Evolutionary conservation across 1,140 invertebrate species (phyloP), one percentile per base, ranked within the genome.

Genomic region (Meloidogyne exigua): DNA sequence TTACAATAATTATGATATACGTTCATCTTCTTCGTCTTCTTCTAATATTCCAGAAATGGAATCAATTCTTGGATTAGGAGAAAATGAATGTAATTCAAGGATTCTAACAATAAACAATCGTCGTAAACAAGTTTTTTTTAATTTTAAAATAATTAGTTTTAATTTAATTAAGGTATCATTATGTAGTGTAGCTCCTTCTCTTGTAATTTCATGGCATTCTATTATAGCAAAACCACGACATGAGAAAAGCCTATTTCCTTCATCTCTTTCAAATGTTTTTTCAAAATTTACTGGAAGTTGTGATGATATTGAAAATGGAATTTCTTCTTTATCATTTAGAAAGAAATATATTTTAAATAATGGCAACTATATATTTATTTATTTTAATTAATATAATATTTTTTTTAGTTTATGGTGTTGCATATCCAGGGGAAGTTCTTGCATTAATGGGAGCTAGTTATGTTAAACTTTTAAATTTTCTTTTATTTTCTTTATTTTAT

Each of bases 361-460:
- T 63, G 77, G 66, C 63, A 11, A 12, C 11, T 26, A 28, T 66
- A 39, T 39, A 9, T 39, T 39, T 39, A 15, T 77, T 26, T 28
- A 75, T n/a, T 67, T 65, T 13, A 71, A 23, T 63, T 76, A 32
- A 42, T 62, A 23, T 78, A 36, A 77, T 77, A 64, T 44, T 28
- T 65, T n/a, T 76, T 75, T 67, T 65, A 81, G 71, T 80, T 39
- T 81, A 49, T 63, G 78, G 78, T 32, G 79, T 78, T 26, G 77
- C 77, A 12, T 68, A 79, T 63, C 77, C 77, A n/a, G 77, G 77
- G 26, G 76, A 79, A 80, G 77, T 79, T 39, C 75, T 96, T 72
- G 94, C 94, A 3, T 92, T 97, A 26, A 93, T 98, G 92, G 95
- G 95, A 4, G 92, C 94, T 42, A 79, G 78, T 81, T 81, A 44